Evolutionary conservation across 2,888 invertebrate species (phyloP).

Genomic region (Proisotoma minuta): DNA sequence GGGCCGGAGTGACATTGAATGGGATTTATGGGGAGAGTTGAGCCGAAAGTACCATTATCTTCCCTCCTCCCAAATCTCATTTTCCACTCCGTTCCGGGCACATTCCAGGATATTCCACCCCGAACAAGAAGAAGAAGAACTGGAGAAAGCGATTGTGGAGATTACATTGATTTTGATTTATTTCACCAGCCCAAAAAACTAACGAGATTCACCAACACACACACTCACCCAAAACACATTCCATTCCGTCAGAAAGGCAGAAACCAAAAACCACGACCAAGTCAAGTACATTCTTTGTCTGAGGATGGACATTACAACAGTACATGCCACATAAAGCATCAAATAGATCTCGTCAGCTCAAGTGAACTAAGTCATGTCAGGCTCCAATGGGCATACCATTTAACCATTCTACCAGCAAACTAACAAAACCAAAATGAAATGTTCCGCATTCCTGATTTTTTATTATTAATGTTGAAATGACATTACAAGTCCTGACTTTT

Average conservation of each 20-base stretch:
- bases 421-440: no score
- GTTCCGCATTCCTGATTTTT: no score
- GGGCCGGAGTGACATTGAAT: slow-evolving; percentile 3
- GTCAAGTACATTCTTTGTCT: slow-evolving; percentile 9
- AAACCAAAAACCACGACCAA: neutral
- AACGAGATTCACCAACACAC: neutral
- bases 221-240: slow-evolving; percentile 3
- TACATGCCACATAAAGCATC: no score
- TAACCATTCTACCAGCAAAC: no score
- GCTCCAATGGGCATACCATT: no score
- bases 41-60: neutral
- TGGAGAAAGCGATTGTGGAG: slow-evolving; percentile 5
- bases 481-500: neutral
- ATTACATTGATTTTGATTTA: slow-evolving; percentile 5
- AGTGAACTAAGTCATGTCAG: no score
- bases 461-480: no score
- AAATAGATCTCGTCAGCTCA: no score
- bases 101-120: neutral
- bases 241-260: slow-evolving; percentile 1
- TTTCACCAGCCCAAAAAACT: neutral
- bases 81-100: neutral
- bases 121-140: neutral
- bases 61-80: neutral
- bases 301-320: slow-evolving; percentile 22
- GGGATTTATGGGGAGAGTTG: neutral